A percentile compares a stretch with the other conserved stretches of the same genome.
Evolutionary conservation across 1,140 invertebrate species (phyloP).

Genomic region (Achatina immaculata): DNA sequence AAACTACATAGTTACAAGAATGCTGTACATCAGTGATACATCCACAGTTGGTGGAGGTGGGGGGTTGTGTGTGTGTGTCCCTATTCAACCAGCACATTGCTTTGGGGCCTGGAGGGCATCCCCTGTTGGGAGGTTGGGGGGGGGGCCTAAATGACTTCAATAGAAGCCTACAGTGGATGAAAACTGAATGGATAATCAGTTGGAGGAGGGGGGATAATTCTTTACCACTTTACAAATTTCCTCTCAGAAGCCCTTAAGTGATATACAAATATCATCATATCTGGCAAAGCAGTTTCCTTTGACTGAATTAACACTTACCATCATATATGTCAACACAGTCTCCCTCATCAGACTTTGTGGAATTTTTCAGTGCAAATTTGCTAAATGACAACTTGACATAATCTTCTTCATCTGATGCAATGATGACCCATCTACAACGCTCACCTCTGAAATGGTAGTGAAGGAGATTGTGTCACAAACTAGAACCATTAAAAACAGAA

Average conservation of each 20-base stretch:
- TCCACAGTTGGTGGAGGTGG: too few species aligned
- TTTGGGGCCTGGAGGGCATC: too few species aligned
- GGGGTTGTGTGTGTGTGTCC: too few species aligned
- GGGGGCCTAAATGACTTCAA: too few species aligned
- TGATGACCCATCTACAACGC: slow-evolving; percentile 19
- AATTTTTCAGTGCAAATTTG: slow-evolving; percentile 18
- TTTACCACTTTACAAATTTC: too few species aligned
- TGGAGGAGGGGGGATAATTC: not conserved
- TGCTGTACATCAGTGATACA: too few species aligned
- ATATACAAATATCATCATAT: not conserved
- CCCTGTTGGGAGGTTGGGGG: too few species aligned
- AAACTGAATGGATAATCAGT: not conserved
- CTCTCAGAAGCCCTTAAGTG: not conserved
- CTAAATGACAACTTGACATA: not conserved
- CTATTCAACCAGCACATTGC: too few species aligned
- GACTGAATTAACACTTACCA: too few species aligned
- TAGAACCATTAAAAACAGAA: not conserved
- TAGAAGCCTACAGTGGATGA: not conserved
- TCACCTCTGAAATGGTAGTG: not conserved
- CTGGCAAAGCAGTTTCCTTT: not conserved
- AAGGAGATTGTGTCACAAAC: not conserved
- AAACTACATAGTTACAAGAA: too few species aligned
- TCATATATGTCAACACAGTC: slow-evolving; percentile 10
- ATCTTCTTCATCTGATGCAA: not conserved
- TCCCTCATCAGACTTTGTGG: not conserved